A percentile compares a stretch with the other conserved stretches of the same genome.
Conservation (phyloP, 2,113 vertebrate genomes). For the Vidua macroura region DNA sequence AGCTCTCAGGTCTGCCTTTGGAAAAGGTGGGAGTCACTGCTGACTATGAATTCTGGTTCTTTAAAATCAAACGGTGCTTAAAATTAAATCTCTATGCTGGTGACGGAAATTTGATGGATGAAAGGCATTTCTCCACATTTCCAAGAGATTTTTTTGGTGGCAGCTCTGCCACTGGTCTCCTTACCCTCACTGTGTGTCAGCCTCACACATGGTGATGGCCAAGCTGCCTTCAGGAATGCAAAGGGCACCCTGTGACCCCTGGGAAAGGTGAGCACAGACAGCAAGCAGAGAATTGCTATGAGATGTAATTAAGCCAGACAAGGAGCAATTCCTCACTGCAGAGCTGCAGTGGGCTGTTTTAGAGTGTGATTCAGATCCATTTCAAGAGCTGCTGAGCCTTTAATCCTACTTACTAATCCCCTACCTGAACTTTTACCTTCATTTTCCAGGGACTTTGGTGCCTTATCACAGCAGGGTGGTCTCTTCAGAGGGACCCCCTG, state of each 20-base stretch:
- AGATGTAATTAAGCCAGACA: background rate
- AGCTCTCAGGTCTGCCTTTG: background rate
- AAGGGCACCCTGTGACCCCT: background rate
- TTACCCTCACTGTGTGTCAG: accelerated
- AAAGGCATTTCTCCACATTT: background rate
- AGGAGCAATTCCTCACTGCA: background rate
- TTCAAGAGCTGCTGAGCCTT: constrained; percentile 18
- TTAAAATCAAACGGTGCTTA: constrained; percentile 19
- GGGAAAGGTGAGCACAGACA: background rate
- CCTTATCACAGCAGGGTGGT: background rate
- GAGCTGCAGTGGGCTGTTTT: background rate
- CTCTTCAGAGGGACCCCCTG: background rate
- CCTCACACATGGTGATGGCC: background rate
- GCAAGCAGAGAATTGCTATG: background rate
- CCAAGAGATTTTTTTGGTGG: background rate
- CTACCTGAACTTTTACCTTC: constrained; percentile 21
- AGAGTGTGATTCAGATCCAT: background rate
- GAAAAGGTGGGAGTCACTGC: background rate
- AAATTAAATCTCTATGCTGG: constrained; percentile 17
- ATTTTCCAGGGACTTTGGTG: background rate
- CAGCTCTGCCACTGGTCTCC: background rate
- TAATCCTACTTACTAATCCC: constrained; percentile 38
- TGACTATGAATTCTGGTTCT: background rate
- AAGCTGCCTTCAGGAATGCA: background rate
- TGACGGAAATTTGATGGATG: constrained; percentile 23